Base-by-base conservation (phyloP, 2,113 vertebrate genomes). In the Phylloscopus whistleri region DNA sequence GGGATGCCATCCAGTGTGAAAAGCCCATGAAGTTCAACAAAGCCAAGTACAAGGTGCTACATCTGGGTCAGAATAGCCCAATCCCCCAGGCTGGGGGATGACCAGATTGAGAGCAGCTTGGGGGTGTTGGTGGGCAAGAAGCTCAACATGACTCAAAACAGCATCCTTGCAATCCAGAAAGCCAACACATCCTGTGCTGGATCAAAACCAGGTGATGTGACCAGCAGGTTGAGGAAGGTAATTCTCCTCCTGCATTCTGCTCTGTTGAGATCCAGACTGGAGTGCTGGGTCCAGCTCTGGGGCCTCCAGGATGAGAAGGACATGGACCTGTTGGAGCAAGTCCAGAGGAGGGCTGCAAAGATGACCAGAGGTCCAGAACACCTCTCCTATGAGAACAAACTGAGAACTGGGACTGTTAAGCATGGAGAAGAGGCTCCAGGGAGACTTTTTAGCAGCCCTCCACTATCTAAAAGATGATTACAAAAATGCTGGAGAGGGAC, bases 241-340 rank as follows among this genome's bases (percentile, higher is more conserved):
- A 19, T 88, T 44, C 18, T 37, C 6, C 18, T 15, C 12, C 10
- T 51, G 10, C 60, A 19, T 49, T 66, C 68, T 0, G 0, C 35
- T 35, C 37, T 58, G 27, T 6, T 58, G 51, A 28, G 22, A 44
- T 31, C 31, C 51, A 44, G 23, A 37, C 51, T 58, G 51, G 33
- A 66, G 27, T 35, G 13, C 43, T 64, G 26, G n/a, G 24, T 31
- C 59, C 51, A 28, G 5, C 44, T 73, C 59, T 66, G 31, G 4
- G 18, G 5, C 9, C 15, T 23, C 18, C 59, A 51, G 19, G 18
- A 80, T 23, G 23, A 58, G 41, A 43, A 72, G 31, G 37, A 51
- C 15, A 21, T 58, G 37, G 44, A 51, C 13, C 27, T 73, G 43
- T 49, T 80, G 59, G 12, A 80, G 37, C 15, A 35, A 88, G 31